A percentile compares a stretch with the other conserved stretches of the same genome.
These are phyloP conservation scores for Meandrina meandrites DNA, from an alignment of 92 coral and sea anemone species.

Conservation along the genomic window DNA sequence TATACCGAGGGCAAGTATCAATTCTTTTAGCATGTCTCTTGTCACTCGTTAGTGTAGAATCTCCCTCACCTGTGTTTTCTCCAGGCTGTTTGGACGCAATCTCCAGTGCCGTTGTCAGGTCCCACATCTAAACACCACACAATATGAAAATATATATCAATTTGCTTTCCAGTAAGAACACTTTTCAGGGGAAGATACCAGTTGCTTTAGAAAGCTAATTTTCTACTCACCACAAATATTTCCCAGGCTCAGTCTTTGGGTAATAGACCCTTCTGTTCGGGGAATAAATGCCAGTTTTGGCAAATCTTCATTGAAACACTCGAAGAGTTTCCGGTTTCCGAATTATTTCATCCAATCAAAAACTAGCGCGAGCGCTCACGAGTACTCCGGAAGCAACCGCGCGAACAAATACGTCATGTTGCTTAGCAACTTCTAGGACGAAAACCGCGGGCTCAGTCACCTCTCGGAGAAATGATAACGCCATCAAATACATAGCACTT, in stretches of 20 bases:
- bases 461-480: too few species aligned
- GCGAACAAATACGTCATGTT: too few species aligned
- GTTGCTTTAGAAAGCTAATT: neutral
- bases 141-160: neutral
- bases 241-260: neutral
- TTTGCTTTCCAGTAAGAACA: neutral
- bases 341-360: too few species aligned
- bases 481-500: too few species aligned
- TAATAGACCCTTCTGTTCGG: too few species aligned
- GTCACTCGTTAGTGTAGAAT: neutral
- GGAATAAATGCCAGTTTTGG: too few species aligned
- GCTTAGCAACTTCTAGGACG: too few species aligned
- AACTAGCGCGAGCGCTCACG: too few species aligned
- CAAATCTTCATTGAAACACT: too few species aligned
- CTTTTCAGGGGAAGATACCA: neutral
- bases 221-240: neutral
- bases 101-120: constrained; percentile 92
- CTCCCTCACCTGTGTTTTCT: constrained; percentile 37
- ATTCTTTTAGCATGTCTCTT: neutral
- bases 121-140: constrained; percentile 86
- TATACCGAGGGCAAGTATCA: neutral
- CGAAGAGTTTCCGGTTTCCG: too few species aligned
- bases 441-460: too few species aligned
- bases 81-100: constrained; percentile 84
- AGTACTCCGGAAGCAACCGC: too few species aligned